Conservation (phyloP, 2,113 vertebrate species). For the Triplophysa rosa region DNA sequence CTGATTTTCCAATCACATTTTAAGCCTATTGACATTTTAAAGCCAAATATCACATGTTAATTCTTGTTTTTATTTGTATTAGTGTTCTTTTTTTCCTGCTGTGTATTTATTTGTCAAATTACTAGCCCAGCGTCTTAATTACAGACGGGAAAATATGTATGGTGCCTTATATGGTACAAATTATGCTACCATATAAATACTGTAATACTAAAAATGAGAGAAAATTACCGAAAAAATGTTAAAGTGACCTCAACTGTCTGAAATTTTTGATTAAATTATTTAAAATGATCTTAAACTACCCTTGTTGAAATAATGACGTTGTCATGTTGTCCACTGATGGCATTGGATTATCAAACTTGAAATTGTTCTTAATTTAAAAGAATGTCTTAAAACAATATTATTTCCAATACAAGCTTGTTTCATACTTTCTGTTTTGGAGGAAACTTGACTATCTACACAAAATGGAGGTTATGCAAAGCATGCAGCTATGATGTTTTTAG, state of each 20-base stretch:
- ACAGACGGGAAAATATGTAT: not conserved
- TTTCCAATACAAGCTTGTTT: not conserved
- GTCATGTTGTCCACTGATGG: not conserved
- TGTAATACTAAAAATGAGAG: not conserved
- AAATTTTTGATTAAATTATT: conserved; percentile 17
- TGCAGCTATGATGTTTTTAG: not conserved
- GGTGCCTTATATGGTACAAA: conserved; percentile 34
- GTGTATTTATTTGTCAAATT: conserved; percentile 1
- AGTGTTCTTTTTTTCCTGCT: not conserved
- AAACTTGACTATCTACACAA: not conserved
- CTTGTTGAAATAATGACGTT: not conserved
- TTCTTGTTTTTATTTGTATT: conserved; percentile 10
- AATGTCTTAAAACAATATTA: not conserved
- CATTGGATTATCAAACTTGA: not conserved
- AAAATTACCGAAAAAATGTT: not conserved
- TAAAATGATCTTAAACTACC: not conserved
- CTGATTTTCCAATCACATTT: conserved; percentile 6
- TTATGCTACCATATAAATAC: conserved; percentile 13
- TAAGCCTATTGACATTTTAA: not conserved
- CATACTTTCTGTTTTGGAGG: not conserved
- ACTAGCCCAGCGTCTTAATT: not conserved
- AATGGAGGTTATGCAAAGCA: not conserved
- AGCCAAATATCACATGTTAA: conserved; percentile 14
- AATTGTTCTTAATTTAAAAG: not conserved
- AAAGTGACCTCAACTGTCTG: conserved; percentile 1